Evolutionary conservation across 2,888 invertebrate species (phyloP), one percentile per base, ranked within the genome.

Genomic region (Theretra japonica): DNA sequence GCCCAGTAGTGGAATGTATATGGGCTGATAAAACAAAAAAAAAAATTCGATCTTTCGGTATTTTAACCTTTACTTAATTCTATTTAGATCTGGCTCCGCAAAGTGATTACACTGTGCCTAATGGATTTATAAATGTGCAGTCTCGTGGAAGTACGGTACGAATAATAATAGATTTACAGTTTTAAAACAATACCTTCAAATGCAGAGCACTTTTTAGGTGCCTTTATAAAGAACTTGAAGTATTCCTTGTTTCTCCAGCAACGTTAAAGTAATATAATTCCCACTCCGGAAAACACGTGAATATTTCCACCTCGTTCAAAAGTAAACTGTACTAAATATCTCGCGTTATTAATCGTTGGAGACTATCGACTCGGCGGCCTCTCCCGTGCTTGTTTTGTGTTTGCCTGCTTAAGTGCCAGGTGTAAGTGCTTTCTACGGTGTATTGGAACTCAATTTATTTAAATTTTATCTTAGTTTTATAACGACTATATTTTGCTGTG

Each of bases 211-310:
- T n/a, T n/a, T n/a, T n/a, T n/a, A n/a, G n/a, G 33, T 6, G 8
- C 8, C 6, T 28, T 2, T 28, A 28, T 28, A 33, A 33, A 33
- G 1, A 33, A 33, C 1, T 33, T 5, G 15, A 41, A 15, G 0
- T n/a, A 53, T 19, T 53, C 50, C 5, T 53, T n/a, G 5, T n/a
- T 5, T 28, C 28, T 5, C 0, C 53, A n/a, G 0, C 17, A 6
- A 59, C 19, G 28, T 28, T 15, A 59, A 59, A 30, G 28, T 28
- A 59, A 59, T 59, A 59, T 25, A 59, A 30, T 59, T 59, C 28
- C 17, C 19, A 15, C 25, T 53, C 53, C 53, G 59, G 23, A 6
- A 2, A 59, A 59, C 15, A 19, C 59, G 25, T 59, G 59, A 59
- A 59, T 30, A 59, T 59, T 59, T 28, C 17, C 59, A 59, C 28